phyloP scores from a whole-genome alignment of 2,888 invertebrate genomes.

The Clistopyga incitator region DNA sequence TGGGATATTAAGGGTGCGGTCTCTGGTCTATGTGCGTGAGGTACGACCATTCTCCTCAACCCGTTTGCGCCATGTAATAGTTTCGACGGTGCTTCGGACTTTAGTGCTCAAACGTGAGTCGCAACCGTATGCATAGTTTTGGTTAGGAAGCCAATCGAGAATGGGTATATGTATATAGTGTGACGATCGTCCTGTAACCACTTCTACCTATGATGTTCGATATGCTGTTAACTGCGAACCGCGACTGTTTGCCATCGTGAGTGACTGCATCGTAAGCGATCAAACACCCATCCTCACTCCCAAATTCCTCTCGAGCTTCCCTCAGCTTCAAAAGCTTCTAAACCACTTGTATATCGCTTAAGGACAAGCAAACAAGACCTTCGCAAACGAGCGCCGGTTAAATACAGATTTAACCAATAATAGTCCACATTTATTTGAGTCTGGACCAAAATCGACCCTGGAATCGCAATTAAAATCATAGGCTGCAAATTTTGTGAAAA shows the following conservation, averaged over 20 bases:
- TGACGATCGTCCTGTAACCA: constrained; percentile 17
- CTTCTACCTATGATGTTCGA: constrained; percentile 15
- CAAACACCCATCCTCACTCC: not conserved
- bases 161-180: not conserved
- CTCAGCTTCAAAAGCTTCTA: not conserved
- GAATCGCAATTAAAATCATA: too few relatives aligned
- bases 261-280: constrained; percentile 16
- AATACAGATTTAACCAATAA: too few relatives aligned
- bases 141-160: not conserved
- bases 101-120: constrained; percentile 10
- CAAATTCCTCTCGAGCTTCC: constrained; percentile 7
- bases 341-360: constrained; percentile 24
- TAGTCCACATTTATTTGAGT: too few relatives aligned
- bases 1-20: constrained; percentile 58
- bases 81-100: constrained; percentile 5
- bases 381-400: constrained; percentile 36
- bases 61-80: constrained; percentile 1
- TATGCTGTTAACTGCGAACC: not conserved
- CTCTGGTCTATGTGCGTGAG: not conserved
- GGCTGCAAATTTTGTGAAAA: too few relatives aligned
- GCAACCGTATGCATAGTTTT: constrained; percentile 19
- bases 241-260: constrained; percentile 27
- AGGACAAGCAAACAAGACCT: constrained; percentile 55
- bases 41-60: not conserved
- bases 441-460: too few relatives aligned